Evolutionary conservation across 2,888 invertebrate species (phyloP).

Genomic region (Sepioteuthis lessoniana): DNA sequence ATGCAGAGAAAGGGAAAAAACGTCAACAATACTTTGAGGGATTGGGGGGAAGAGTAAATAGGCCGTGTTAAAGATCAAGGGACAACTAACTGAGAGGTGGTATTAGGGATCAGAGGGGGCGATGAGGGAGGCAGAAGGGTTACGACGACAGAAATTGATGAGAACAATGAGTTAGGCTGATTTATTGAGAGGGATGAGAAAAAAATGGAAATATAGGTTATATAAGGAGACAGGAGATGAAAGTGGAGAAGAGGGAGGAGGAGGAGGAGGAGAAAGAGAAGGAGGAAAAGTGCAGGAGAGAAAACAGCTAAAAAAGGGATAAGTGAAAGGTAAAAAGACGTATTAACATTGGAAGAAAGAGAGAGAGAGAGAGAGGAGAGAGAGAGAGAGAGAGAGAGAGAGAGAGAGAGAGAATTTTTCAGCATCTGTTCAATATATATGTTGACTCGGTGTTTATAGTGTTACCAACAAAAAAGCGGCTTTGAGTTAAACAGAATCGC

Average conservation of each 20-base stretch:
- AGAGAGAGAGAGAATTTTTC: not conserved
- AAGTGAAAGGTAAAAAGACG: not conserved
- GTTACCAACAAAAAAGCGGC: too few species aligned
- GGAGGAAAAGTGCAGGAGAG: not conserved
- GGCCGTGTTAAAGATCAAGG: conserved; percentile 17
- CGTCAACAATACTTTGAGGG: not conserved
- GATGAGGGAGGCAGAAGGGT: not conserved
- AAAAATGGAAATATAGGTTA: not conserved
- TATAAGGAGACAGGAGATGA: too few species aligned
- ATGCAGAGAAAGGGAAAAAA: not conserved
- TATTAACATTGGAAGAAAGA: not conserved
- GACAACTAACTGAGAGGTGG: not conserved
- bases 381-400: not conserved
- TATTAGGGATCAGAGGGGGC: not conserved
- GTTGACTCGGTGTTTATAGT: too few species aligned
- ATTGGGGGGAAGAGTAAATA: not conserved
- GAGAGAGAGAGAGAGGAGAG: not conserved
- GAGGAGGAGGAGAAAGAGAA: not conserved
- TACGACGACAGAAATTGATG: not conserved
- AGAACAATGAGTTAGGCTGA: not conserved
- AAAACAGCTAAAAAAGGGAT: not conserved
- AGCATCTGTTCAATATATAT: too few species aligned
- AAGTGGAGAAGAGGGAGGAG: too few species aligned
- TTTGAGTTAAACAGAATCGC: too few species aligned
- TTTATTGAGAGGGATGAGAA: not conserved